These are phyloP conservation scores for Coregonus clupeaformis DNA, from an alignment of 2,113 vertebrate genomes.

Conservation along the genomic window DNA sequence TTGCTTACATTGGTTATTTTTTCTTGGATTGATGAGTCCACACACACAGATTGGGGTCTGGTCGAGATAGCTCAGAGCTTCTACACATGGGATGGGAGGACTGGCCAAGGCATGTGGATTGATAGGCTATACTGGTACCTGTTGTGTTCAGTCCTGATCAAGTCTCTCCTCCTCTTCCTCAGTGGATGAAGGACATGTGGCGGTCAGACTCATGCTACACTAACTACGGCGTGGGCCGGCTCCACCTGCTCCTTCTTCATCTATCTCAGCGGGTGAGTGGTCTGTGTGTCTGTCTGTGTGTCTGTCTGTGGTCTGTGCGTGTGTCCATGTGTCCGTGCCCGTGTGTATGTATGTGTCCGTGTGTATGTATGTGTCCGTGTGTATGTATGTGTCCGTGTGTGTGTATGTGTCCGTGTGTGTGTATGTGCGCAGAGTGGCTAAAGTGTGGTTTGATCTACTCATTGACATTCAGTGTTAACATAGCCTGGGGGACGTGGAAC, in stretches of 20 bases:
- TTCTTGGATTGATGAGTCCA: too few relatives aligned
- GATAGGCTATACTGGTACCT: too few relatives aligned
- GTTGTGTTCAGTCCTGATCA: too few relatives aligned
- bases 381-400: neutral
- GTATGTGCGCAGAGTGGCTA: neutral
- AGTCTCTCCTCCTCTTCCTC: conserved; percentile 24
- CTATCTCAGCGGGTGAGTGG: conserved; percentile 98
- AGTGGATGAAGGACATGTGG: conserved; percentile 99
- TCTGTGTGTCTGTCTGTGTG: neutral
- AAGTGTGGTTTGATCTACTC: neutral
- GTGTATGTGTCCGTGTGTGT: neutral
- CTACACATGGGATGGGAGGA: too few relatives aligned
- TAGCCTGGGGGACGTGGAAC: conserved; percentile 39
- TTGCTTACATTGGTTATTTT: too few relatives aligned
- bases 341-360: neutral
- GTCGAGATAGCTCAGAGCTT: too few relatives aligned
- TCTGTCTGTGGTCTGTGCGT: neutral
- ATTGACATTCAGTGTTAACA: conserved; percentile 39
- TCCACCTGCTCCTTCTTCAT: conserved; percentile 97
- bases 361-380: neutral
- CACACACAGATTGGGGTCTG: too few relatives aligned
- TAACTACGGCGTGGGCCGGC: conserved; percentile 93
- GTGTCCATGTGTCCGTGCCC: neutral
- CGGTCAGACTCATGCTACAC: conserved; percentile 91
- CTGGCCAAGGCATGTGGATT: too few relatives aligned